These are phyloP conservation scores for Sturmia bella DNA, from an alignment of 2,888 invertebrate species.

Conservation along the genomic window DNA sequence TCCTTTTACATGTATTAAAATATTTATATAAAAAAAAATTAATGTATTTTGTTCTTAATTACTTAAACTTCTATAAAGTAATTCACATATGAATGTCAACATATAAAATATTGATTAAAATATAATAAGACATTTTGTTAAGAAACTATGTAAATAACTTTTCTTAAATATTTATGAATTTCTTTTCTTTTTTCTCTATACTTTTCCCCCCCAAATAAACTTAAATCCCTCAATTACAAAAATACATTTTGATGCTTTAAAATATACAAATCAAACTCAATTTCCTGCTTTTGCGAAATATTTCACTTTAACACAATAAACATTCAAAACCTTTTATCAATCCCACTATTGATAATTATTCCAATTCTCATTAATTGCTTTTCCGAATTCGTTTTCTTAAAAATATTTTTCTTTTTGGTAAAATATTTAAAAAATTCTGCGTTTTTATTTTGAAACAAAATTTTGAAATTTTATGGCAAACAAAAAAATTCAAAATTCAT, in stretches of 20 bases:
- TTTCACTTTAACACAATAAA: conserved; percentile 6
- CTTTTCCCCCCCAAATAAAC: conserved; percentile 42
- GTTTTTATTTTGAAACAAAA: conserved; percentile 18
- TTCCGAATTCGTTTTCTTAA: conserved; percentile 30
- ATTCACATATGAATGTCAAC: conserved; percentile 28
- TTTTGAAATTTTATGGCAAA: conserved; percentile 51
- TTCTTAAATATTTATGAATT: conserved; percentile 35
- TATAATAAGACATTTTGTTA: conserved; percentile 9
- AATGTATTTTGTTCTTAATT: not conserved
- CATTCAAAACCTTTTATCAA: not conserved
- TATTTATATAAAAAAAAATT: not conserved
- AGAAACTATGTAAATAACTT: conserved; percentile 52
- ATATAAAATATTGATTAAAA: conserved; percentile 3
- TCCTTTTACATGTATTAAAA: too few relatives aligned
- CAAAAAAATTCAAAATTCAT: conserved; percentile 48
- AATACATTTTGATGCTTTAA: conserved; percentile 23
- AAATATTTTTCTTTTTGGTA: conserved; percentile 27
- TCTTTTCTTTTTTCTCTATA: conserved; percentile 63
- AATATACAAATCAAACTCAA: conserved; percentile 6
- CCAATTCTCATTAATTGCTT: not conserved
- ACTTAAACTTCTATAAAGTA: conserved; percentile 5
- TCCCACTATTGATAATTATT: too few relatives aligned
- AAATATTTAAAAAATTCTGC: conserved; percentile 18
- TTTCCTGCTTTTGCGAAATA: not conserved
- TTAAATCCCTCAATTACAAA: conserved; percentile 2